A percentile compares a stretch with the other conserved stretches of the same genome.
These are phyloP conservation scores for Odontamblyopus lacepedii DNA, from an alignment of 2,797 vertebrate genomes.

Conservation along the genomic window DNA sequence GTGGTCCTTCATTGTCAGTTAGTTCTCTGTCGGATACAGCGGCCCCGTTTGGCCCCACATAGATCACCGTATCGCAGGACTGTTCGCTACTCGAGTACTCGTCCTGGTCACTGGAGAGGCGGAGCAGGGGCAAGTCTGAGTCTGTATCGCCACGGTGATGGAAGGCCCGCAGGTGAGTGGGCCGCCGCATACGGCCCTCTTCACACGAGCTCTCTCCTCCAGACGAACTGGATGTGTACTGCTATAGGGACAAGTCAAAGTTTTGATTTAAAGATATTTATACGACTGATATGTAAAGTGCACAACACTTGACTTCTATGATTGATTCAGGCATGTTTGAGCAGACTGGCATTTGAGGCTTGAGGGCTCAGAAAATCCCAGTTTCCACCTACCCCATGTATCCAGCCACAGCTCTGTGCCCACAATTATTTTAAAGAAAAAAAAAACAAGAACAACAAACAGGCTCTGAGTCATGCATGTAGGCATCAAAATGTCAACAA, in stretches of 20 bases:
- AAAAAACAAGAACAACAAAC: too few relatives aligned
- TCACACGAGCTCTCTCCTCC: slow-evolving; percentile 98
- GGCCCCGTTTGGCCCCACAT: slow-evolving; percentile 92
- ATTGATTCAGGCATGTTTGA: too few relatives aligned
- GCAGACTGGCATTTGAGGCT: too few relatives aligned
- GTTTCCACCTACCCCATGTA: too few relatives aligned
- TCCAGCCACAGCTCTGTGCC: too few relatives aligned
- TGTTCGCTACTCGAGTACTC: slow-evolving; percentile 98
- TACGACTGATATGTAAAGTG: not conserved
- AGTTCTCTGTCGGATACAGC: slow-evolving; percentile 95
- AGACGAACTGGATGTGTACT: slow-evolving; percentile 98
- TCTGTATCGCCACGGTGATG: slow-evolving; percentile 85
- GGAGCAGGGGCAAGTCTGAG: slow-evolving; percentile 86
- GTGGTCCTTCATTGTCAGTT: slow-evolving; percentile 96
- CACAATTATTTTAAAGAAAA: too few relatives aligned
- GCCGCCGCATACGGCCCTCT: slow-evolving; percentile 95
- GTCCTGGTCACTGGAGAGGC: slow-evolving; percentile 92
- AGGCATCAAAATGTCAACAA: too few relatives aligned
- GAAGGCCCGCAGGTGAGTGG: slow-evolving; percentile 94
- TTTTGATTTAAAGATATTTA: not conserved
- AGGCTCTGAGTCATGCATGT: too few relatives aligned
- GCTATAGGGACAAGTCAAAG: slow-evolving; percentile 49
- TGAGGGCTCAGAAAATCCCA: too few relatives aligned
- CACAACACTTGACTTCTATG: not conserved
- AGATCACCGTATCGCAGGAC: slow-evolving; percentile 98